phyloP scores from a whole-genome alignment of 2,888 invertebrate species.

The Tinea semifulvella region DNA sequence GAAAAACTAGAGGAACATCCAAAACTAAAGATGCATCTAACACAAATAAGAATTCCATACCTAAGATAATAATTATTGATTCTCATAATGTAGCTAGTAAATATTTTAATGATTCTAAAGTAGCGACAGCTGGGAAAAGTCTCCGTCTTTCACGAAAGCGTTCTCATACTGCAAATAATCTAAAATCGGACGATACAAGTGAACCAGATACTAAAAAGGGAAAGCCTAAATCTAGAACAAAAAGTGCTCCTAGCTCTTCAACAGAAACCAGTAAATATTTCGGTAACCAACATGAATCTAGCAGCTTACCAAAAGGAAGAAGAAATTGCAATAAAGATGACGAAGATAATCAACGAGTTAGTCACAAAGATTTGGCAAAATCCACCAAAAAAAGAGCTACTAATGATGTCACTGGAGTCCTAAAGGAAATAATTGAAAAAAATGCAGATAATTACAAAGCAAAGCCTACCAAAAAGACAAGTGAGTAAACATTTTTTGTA shows the following conservation, averaged over 20 bases:
- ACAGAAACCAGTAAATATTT: constrained; percentile 48
- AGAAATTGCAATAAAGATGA: constrained; percentile 25
- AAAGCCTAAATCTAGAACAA: constrained; percentile 31
- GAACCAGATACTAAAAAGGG: constrained; percentile 2
- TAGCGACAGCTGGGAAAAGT: not conserved
- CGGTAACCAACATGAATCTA: constrained; percentile 18
- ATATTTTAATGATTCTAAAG: constrained; percentile 13
- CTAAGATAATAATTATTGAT: constrained; percentile 14
- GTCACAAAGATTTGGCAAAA: constrained; percentile 41
- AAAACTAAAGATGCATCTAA: constrained; percentile 5
- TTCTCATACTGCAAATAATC: constrained; percentile 12
- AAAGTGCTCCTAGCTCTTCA: constrained; percentile 35
- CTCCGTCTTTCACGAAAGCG: constrained; percentile 14
- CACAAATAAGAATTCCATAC: not conserved
- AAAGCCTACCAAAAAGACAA: not conserved
- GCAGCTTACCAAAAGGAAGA: constrained; percentile 16
- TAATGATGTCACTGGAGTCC: constrained; percentile 44
- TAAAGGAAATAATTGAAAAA: no score
- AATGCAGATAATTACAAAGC: not conserved
- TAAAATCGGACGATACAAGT: not conserved
- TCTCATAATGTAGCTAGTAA: constrained; percentile 15
- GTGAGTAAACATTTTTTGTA: not conserved
- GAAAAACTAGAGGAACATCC: not conserved
- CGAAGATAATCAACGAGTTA: constrained; percentile 41
- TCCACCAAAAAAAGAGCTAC: constrained; percentile 27